phyloP scores from a whole-genome alignment of 2,797 vertebrate genomes.

The Hylomyscus alleni region DNA sequence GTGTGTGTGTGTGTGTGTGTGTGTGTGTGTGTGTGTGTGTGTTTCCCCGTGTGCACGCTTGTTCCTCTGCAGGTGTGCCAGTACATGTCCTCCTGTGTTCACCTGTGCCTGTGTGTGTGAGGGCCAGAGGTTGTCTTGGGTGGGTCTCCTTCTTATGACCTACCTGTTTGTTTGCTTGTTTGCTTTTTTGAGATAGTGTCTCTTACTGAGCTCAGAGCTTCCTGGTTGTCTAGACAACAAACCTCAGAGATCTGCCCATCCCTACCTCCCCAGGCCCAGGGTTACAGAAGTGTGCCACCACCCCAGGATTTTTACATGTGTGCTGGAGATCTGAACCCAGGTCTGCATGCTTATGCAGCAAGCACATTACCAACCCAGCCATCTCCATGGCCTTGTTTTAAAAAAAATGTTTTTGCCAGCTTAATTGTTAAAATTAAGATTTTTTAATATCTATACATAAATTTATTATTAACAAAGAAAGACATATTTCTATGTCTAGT shows the following conservation, averaged over 20 bases:
- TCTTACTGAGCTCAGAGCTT: neutral
- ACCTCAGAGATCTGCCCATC: neutral
- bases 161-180: neutral
- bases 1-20: no score
- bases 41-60: neutral
- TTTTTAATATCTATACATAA: neutral
- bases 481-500: neutral
- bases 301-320: neutral
- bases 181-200: neutral
- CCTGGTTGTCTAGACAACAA: neutral
- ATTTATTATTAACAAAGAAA: slow-evolving; percentile 36
- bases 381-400: neutral
- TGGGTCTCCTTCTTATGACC: neutral
- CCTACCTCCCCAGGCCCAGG: neutral
- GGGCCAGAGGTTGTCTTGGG: neutral
- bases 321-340: neutral
- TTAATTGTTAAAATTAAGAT: slow-evolving; percentile 31
- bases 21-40: neutral
- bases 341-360: neutral
- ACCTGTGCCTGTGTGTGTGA: neutral
- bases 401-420: neutral
- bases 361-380: neutral
- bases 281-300: neutral
- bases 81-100: neutral
- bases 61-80: neutral